Base-by-base conservation (phyloP, 2,113 vertebrate genomes). In the Octodon degus region DNA sequence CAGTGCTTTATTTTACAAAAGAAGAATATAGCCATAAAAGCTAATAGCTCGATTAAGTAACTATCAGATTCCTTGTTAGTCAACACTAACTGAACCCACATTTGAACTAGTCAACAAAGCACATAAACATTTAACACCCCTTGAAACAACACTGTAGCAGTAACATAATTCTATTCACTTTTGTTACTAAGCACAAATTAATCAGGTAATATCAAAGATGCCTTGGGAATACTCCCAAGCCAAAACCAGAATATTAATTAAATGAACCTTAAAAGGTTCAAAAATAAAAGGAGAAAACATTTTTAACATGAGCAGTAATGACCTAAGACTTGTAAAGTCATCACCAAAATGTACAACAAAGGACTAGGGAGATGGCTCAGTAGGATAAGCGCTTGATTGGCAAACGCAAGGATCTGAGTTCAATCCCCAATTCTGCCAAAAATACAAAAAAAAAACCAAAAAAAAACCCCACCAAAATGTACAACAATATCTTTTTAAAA, bases 401-500 rank as follows among this genome's bases (percentile, higher is more conserved):
- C n/a, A n/a, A n/a, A n/a, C n/a, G n/a, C n/a, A n/a, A n/a, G n/a
- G n/a, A n/a, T n/a, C n/a, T n/a, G n/a, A n/a, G n/a, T n/a, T n/a
- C n/a, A n/a, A n/a, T n/a, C n/a, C n/a, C n/a, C n/a, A n/a, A n/a
- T n/a, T n/a, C n/a, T n/a, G n/a, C n/a, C n/a, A n/a, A n/a, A n/a
- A n/a, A n/a, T n/a, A n/a, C n/a, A n/a, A n/a, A n/a, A n/a, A n/a
- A n/a, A n/a, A n/a, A n/a, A n/a, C n/a, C n/a, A n/a, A n/a, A n/a
- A n/a, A n/a, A n/a, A n/a, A n/a, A n/a, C n/a, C n/a, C n/a, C 96
- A 98, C 97, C 95, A 90, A 97, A 98, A 97, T 96, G 98, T 99
- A 99, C 98, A 98, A 98, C 99, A 98, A 98, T 98, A 97, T 43
- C 43, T 99, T 58, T 68, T 62, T 98, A 99, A 99, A 17, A 86